These are phyloP conservation scores for Drosophila azteca DNA, from an alignment of 1,140 invertebrate species.

Conservation along the genomic window DNA sequence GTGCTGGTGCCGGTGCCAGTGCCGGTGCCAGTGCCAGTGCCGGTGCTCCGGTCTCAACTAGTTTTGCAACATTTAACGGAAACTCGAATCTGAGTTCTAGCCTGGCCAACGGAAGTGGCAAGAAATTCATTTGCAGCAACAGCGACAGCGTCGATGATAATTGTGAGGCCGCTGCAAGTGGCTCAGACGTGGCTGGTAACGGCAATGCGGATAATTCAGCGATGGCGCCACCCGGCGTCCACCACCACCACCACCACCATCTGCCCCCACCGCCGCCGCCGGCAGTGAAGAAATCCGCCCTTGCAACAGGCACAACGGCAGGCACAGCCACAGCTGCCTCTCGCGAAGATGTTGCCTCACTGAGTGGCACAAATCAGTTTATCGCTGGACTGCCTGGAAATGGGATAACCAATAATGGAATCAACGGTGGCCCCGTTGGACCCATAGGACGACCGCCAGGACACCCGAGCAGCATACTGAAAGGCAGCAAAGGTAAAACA, in stretches of 20 bases:
- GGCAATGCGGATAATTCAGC: constrained; percentile 43
- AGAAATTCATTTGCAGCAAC: constrained; percentile 69
- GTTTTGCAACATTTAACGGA: constrained; percentile 83
- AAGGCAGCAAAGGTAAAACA: constrained; percentile 70
- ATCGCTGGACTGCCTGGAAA: constrained; percentile 33
- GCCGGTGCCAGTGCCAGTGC: constrained; percentile 1
- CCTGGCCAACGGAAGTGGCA: constrained; percentile 78
- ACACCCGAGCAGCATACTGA: constrained; percentile 63
- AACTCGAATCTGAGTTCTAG: constrained; percentile 83
- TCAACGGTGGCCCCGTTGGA: constrained; percentile 35
- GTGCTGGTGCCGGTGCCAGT: constrained; percentile 17
- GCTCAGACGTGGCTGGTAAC: constrained; percentile 47
- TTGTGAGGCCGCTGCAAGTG: constrained; percentile 19
- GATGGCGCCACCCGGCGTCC: constrained; percentile 44
- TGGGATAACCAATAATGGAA: constrained; percentile 33
- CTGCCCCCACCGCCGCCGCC: constrained; percentile 53
- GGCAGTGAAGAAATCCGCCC: constrained; percentile 53
- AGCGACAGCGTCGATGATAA: constrained; percentile 38
- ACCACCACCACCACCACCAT: constrained; percentile 50
- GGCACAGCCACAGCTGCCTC: constrained; percentile 40
- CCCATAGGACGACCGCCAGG: constrained; percentile 25
- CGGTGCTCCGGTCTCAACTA: constrained; percentile 53
- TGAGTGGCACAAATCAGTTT: constrained; percentile 59
- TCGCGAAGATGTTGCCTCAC: constrained; percentile 71
- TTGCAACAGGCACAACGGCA: neutral